Conservation (phyloP, 2,113 vertebrate species). For the Coptodon rendalli region DNA sequence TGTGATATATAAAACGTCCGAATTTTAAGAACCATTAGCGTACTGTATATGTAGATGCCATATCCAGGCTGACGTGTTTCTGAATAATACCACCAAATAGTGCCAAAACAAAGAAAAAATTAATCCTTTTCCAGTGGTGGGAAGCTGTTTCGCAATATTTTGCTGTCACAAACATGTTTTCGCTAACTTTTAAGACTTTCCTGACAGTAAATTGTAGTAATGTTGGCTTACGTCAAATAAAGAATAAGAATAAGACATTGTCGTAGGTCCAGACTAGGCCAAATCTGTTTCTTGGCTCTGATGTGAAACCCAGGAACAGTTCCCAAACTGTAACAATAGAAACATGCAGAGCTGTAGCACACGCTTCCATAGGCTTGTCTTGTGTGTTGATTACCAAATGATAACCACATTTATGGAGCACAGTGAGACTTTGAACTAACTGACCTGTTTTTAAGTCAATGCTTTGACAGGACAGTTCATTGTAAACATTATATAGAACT, state of each 20-base stretch:
- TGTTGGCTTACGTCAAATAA: not conserved
- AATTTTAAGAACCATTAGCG: not conserved
- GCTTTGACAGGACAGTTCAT: not conserved
- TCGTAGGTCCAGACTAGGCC: not conserved
- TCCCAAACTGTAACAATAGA: not conserved
- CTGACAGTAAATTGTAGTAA: not conserved
- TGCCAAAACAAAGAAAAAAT: not conserved
- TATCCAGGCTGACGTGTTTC: not conserved
- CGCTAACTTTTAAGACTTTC: not conserved
- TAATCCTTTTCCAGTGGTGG: accelerated
- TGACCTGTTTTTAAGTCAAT: not conserved
- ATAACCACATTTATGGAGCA: not conserved
- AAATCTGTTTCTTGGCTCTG: not conserved
- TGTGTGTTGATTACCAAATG: not conserved
- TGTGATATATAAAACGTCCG: not conserved
- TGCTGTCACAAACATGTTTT: not conserved
- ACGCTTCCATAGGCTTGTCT: not conserved
- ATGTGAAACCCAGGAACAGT: not conserved
- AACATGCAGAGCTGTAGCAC: not conserved
- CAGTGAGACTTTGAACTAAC: not conserved
- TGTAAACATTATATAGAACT: not conserved
- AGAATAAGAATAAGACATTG: not conserved
- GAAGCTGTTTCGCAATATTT: not conserved
- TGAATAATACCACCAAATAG: not conserved
- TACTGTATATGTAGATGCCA: not conserved